Evolutionary conservation across 2,113 vertebrate genomes (phyloP).

Genomic region (Perognathus longimembris): DNA sequence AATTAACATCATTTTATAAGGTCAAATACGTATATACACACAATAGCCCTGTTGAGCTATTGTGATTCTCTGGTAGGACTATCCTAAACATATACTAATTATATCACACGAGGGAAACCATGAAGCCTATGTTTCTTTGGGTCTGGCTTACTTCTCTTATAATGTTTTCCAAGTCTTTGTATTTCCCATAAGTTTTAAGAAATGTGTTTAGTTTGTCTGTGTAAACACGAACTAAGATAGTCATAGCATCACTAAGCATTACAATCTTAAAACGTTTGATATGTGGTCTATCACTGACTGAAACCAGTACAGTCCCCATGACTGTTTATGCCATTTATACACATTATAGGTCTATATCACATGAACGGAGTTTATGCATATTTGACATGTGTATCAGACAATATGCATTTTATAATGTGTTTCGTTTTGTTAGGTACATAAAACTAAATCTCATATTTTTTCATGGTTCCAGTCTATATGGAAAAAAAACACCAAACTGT

Average conservation of each 20-base stretch:
- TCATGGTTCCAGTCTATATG: neutral
- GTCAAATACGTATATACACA: too few species aligned
- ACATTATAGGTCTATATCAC: neutral
- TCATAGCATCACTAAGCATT: neutral
- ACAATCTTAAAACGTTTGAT: neutral
- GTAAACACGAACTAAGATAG: neutral
- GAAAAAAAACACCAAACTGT: neutral
- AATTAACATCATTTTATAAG: too few species aligned
- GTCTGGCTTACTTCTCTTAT: too few species aligned
- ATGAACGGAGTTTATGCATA: neutral
- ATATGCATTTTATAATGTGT: neutral
- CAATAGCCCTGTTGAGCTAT: too few species aligned
- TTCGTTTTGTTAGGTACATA: constrained; percentile 20
- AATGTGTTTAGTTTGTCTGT: neutral
- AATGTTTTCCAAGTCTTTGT: too few species aligned
- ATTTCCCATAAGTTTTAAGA: neutral
- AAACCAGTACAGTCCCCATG: neutral
- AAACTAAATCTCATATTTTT: neutral
- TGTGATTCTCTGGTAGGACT: too few species aligned
- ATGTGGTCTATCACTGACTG: neutral
- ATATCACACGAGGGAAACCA: too few species aligned
- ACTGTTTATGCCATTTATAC: neutral
- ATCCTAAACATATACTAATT: too few species aligned
- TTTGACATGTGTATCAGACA: neutral
- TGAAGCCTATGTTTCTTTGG: too few species aligned